These are phyloP conservation scores for Ceriagrion tenellum DNA, from an alignment of 2,888 invertebrate genomes.

Conservation along the genomic window DNA sequence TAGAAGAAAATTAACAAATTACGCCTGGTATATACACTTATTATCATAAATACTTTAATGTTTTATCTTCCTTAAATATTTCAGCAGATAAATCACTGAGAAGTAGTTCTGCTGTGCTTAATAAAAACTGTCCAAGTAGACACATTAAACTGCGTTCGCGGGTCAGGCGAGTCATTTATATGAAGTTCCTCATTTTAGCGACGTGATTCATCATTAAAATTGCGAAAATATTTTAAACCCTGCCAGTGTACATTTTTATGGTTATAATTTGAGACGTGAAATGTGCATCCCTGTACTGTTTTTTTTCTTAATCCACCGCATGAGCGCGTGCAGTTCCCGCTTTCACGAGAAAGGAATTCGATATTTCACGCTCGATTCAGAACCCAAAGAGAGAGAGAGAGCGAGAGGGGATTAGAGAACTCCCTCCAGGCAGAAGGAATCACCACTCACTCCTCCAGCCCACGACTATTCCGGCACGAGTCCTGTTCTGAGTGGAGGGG, in stretches of 20 bases:
- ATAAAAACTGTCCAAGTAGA: no score
- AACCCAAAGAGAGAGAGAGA: neutral
- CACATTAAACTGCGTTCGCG: no score
- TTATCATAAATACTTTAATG: no score
- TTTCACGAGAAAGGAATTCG: neutral
- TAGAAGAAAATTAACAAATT: no score
- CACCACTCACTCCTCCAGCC: neutral
- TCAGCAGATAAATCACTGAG: no score
- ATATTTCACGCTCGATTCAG: neutral
- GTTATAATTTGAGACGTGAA: neutral
- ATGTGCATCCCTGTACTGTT: neutral
- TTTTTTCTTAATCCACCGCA: neutral
- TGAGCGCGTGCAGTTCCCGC: neutral
- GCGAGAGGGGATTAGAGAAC: neutral
- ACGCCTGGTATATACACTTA: no score
- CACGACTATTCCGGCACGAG: neutral
- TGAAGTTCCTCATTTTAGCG: no score
- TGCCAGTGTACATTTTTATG: neutral
- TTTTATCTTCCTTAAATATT: no score
- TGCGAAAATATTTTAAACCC: neutral
- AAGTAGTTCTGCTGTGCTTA: no score
- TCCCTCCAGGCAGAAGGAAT: slow-evolving; percentile 13
- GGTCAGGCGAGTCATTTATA: no score
- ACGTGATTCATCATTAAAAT: neutral
- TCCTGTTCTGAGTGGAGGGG: neutral